Evolutionary conservation across 2,113 vertebrate species (phyloP).

Genomic region (Tragelaphus strepsiceros): DNA sequence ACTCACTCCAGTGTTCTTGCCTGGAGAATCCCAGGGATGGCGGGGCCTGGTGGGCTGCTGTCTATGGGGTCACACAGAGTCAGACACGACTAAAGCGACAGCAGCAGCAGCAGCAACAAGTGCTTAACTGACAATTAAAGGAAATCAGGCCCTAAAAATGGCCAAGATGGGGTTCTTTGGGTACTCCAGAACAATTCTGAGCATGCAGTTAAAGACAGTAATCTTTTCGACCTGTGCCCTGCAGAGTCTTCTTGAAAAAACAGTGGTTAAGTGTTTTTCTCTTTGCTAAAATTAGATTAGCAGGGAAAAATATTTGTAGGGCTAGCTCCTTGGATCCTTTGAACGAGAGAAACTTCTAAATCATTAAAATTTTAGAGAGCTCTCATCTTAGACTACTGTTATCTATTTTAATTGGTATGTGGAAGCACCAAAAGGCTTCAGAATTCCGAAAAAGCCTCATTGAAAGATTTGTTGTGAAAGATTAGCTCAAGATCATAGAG

Average conservation of each 20-base stretch:
- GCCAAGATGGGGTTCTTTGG: background rate
- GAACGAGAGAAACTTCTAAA: background rate
- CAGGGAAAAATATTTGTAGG: background rate
- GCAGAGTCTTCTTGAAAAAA: background rate
- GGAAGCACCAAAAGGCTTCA: background rate
- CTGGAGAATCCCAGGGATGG: no score
- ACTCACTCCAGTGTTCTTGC: no score
- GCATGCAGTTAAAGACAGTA: background rate
- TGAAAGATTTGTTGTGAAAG: background rate
- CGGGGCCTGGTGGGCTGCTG: no score
- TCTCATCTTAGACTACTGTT: background rate
- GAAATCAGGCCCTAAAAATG: background rate
- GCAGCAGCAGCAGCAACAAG: background rate
- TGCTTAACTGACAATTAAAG: background rate
- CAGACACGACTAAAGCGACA: no score
- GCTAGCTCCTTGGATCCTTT: background rate
- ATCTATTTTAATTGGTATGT: background rate
- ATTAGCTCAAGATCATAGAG: background rate
- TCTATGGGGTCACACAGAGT: no score
- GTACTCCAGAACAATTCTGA: background rate
- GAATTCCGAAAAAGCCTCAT: background rate
- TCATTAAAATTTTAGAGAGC: background rate
- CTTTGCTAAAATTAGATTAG: background rate
- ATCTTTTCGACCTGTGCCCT: background rate
- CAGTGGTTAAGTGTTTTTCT: background rate